Percentiles rank a stretch among this genome's conserved stretches.
Evolutionary conservation across 53 echinoderm and acorn worm genomes (phyloP).

Genomic region (Henricia sp.): DNA sequence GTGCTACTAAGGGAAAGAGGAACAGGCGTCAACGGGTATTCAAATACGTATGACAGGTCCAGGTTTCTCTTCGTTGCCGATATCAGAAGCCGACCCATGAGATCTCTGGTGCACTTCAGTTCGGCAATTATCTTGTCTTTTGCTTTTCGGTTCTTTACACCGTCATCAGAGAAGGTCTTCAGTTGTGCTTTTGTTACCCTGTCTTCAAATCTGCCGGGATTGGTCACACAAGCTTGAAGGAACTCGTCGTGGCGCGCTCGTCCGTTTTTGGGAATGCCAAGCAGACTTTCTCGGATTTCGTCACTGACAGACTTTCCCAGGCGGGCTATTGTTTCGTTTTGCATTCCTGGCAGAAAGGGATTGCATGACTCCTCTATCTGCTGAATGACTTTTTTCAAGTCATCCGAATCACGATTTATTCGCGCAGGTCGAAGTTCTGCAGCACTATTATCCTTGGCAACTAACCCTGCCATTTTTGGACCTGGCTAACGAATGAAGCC

Average conservation of each 20-base stretch:
- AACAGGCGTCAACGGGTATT: slow-evolving; percentile 50
- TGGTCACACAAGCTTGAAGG: slow-evolving; percentile 50
- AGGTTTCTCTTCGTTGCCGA: not conserved
- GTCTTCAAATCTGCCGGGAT: slow-evolving; percentile 44
- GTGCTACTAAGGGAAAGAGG: slow-evolving; percentile 28
- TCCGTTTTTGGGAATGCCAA: slow-evolving; percentile 17
- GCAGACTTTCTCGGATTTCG: not conserved
- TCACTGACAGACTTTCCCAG: slow-evolving; percentile 44
- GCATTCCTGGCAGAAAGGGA: slow-evolving; percentile 37
- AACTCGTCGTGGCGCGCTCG: slow-evolving; percentile 27
- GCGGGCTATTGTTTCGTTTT: slow-evolving; percentile 52
- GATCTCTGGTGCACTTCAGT: slow-evolving; percentile 22
- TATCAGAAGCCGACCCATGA: slow-evolving; percentile 23
- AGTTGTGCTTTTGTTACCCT: slow-evolving; percentile 50
- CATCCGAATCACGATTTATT: slow-evolving; percentile 19
- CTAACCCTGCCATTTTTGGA: slow-evolving; percentile 9
- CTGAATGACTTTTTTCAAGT: not conserved
- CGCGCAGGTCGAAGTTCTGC: slow-evolving; percentile 22
- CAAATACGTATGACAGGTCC: not conserved
- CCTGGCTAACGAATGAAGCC: slow-evolving; percentile 20
- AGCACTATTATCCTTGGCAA: not conserved
- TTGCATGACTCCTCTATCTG: slow-evolving; percentile 43
- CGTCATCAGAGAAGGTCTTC: slow-evolving; percentile 49
- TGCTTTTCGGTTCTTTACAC: not conserved
- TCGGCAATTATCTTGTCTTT: no score